Conservation (phyloP, 2,113 vertebrate species). For the Mobula birostris region DNA sequence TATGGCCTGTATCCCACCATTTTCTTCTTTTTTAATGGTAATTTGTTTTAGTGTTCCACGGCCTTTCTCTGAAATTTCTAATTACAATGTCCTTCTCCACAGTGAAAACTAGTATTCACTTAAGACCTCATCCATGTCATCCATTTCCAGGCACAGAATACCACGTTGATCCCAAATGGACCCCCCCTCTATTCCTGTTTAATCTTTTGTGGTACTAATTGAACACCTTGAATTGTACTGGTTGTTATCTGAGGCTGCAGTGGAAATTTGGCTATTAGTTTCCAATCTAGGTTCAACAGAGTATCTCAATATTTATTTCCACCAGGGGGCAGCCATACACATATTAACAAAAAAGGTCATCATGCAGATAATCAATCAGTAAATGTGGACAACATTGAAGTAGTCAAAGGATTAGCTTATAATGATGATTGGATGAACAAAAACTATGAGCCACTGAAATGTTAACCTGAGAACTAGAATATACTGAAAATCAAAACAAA, state of each 20-base stretch:
- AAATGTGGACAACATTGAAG: background rate
- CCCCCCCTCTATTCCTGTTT: no score
- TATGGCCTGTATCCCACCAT: no score
- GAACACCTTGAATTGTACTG: background rate
- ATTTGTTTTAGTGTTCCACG: no score
- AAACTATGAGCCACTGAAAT: background rate
- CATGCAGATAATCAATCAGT: background rate
- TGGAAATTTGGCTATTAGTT: background rate
- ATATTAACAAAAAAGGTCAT: background rate
- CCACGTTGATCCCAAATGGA: no score
- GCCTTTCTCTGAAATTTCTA: no score
- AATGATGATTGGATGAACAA: background rate
- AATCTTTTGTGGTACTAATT: background rate
- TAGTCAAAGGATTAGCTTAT: background rate
- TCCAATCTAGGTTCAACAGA: background rate
- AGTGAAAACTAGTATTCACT: no score
- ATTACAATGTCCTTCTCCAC: no score
- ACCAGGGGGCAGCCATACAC: slow-evolving; percentile 19
- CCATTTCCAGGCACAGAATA: no score
- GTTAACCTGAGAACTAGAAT: background rate
- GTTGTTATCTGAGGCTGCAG: background rate
- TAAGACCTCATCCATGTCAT: no score
- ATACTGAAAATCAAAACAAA: no score
- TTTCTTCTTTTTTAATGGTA: no score
- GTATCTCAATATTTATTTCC: background rate